These are phyloP conservation scores for Melipona bicolor DNA, from an alignment of 2,888 invertebrate genomes.

Conservation along the genomic window DNA sequence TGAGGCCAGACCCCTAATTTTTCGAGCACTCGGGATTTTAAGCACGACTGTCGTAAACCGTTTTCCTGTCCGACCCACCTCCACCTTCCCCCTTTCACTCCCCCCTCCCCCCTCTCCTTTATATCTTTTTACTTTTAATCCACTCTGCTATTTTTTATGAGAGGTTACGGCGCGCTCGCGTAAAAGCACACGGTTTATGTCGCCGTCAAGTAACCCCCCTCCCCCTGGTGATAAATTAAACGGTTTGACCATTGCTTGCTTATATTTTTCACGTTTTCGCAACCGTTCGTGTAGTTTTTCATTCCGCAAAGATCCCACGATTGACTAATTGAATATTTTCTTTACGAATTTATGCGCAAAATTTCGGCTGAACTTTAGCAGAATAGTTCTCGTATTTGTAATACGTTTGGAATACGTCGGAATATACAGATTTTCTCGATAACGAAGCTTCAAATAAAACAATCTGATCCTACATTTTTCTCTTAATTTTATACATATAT, in stretches of 20 bases:
- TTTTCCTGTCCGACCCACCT: background rate
- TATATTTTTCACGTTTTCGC: background rate
- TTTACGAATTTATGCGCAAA: fast-evolving
- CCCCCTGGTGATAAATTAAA: background rate
- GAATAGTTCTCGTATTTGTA: background rate
- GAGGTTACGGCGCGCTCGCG: background rate
- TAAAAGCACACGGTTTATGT: too few relatives aligned
- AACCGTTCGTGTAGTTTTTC: background rate
- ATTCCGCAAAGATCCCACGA: background rate
- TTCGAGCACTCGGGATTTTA: background rate
- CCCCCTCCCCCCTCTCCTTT: too few relatives aligned
- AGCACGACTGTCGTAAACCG: constrained; percentile 3
- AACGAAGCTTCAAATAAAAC: too few relatives aligned
- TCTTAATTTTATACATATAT: too few relatives aligned
- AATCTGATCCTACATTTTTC: too few relatives aligned
- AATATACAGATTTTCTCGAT: too few relatives aligned
- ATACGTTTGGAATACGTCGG: too few relatives aligned
- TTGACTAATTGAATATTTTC: background rate
- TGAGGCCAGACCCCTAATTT: constrained; percentile 1
- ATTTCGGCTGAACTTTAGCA: too few relatives aligned
- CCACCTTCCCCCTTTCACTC: background rate
- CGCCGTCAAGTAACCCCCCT: background rate
- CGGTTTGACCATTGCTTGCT: background rate
- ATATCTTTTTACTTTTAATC: background rate
- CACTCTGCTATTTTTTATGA: background rate